Conservation (phyloP, 2,113 vertebrate species). For the Prietella phreatophila region DNA sequence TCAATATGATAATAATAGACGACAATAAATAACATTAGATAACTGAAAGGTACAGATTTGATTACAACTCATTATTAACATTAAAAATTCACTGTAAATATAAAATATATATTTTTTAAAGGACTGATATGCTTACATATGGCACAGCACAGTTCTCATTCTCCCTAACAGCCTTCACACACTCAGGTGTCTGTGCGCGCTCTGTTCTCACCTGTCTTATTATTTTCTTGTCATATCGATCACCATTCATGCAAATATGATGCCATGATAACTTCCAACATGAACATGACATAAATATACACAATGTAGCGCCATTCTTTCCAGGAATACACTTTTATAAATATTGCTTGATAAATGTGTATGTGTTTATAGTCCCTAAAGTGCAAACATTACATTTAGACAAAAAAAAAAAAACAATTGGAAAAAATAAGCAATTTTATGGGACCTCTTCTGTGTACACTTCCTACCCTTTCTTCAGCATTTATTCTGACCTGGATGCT, state of each 20-base stretch:
- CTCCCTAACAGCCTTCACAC: too few relatives aligned
- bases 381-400: too few relatives aligned
- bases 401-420: too few relatives aligned
- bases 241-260: conserved; percentile 11
- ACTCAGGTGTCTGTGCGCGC: neutral
- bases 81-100: neutral
- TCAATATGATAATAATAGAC: neutral
- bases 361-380: too few relatives aligned
- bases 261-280: neutral
- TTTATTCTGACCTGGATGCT: neutral
- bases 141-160: neutral
- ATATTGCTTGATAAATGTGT: too few relatives aligned
- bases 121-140: neutral
- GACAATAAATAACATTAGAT: neutral
- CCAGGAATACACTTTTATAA: too few relatives aligned
- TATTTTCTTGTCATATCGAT: neutral
- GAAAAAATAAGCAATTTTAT: too few relatives aligned
- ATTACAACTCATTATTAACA: neutral
- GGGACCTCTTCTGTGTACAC: neutral
- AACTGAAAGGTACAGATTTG: neutral
- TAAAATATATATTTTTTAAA: neutral
- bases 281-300: too few relatives aligned
- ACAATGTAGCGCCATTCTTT: neutral
- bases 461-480: neutral
- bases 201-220: neutral